Conservation (phyloP, 2,113 vertebrate species). For the Crotalus helleri region DNA sequence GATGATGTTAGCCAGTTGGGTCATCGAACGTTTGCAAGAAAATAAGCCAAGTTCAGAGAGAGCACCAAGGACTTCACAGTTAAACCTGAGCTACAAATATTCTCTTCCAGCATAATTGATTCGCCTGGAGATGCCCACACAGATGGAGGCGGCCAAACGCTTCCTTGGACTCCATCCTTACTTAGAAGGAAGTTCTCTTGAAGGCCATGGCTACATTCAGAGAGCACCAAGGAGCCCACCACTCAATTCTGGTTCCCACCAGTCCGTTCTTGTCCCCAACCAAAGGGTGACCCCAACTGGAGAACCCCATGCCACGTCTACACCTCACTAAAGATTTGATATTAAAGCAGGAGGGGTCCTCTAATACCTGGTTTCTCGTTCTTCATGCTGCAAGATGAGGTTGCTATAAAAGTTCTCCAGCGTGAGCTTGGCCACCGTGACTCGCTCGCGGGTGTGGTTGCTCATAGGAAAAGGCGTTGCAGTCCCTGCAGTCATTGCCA, state of each 20-base stretch:
- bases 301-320: not conserved
- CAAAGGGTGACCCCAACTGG: no score
- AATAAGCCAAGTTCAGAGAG: not conserved
- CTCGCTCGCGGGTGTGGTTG: conserved; percentile 96
- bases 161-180: not conserved
- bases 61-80: not conserved
- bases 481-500: conserved; percentile 94
- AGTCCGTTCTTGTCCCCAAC: not conserved
- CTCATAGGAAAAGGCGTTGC: conserved; percentile 92
- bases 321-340: not conserved
- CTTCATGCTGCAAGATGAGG: conserved; percentile 94
- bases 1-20: no score
- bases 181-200: not conserved
- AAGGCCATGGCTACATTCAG: not conserved
- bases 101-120: no score
- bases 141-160: not conserved
- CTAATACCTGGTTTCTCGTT: conserved; percentile 91
- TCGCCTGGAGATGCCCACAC: not conserved
- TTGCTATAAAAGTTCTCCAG: conserved; percentile 99
- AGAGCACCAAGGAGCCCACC: not conserved
- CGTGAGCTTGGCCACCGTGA: conserved; percentile 96
- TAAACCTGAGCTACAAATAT: no score
- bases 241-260: not conserved
- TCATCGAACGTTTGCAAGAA: not conserved
- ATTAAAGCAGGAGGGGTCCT: no score